These are phyloP conservation scores for Eulithis prunata DNA, from an alignment of 2,888 invertebrate species.

Conservation along the genomic window DNA sequence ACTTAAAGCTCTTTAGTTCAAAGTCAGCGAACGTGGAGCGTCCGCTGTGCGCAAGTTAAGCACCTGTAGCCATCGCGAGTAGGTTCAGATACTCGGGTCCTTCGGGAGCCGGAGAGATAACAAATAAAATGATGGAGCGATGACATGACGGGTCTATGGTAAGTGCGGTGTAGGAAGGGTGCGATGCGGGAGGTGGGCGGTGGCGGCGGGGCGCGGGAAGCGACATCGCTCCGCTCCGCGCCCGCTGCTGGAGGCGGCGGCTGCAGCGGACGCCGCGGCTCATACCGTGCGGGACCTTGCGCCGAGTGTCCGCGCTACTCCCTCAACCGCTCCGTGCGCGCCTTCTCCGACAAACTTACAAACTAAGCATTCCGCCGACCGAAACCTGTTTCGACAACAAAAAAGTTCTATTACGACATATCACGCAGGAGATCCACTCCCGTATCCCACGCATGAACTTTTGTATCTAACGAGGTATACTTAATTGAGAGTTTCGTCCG, in stretches of 20 bases:
- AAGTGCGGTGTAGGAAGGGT: not conserved
- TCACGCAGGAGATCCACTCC: constrained; percentile 53
- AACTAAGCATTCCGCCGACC: constrained; percentile 68
- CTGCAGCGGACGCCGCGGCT: constrained; percentile 38
- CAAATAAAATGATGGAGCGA: constrained; percentile 64
- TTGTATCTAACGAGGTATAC: constrained; percentile 24
- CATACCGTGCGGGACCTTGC: constrained; percentile 69
- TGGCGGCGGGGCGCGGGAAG: constrained; percentile 45
- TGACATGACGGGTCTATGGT: constrained; percentile 59
- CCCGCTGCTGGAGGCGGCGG: constrained; percentile 62
- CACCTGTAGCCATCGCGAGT: constrained; percentile 37
- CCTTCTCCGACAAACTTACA: constrained; percentile 66
- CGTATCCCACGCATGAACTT: constrained; percentile 47
- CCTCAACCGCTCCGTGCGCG: constrained; percentile 54
- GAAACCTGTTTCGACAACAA: constrained; percentile 68
- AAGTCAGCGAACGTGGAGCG: constrained; percentile 29
- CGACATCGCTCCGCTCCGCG: constrained; percentile 39
- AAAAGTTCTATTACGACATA: constrained; percentile 56
- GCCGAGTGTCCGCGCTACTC: constrained; percentile 60
- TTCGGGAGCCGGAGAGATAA: constrained; percentile 60
- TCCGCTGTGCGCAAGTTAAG: constrained; percentile 29
- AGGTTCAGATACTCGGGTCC: constrained; percentile 40
- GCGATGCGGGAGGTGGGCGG: not conserved
- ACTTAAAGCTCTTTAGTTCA: constrained; percentile 36
- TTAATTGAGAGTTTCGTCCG: constrained; percentile 41